Percentiles rank a stretch among this genome's conserved stretches.
phyloP scores from a whole-genome alignment of 2,888 invertebrate genomes.

The Augiades crinisus region DNA sequence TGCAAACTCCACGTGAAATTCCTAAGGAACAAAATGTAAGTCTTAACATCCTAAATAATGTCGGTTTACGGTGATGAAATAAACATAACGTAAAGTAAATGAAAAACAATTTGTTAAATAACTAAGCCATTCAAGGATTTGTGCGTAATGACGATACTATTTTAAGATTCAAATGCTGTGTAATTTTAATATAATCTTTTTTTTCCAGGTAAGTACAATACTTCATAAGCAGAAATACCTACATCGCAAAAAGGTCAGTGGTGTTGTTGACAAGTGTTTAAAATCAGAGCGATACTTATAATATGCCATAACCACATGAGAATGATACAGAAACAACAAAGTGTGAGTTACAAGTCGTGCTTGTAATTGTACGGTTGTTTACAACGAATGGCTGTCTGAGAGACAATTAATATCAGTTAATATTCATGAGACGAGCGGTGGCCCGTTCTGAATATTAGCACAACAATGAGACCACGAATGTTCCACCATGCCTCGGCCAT shows the following conservation, averaged over 20 bases:
- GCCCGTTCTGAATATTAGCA: slow-evolving; percentile 61
- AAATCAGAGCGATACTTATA: slow-evolving; percentile 6
- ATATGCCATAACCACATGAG: neutral
- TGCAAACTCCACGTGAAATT: too few species aligned
- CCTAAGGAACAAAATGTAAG: too few species aligned
- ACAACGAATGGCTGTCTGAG: slow-evolving; percentile 51
- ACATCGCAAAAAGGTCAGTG: slow-evolving; percentile 9
- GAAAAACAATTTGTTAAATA: too few species aligned
- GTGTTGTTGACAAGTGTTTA: slow-evolving; percentile 1
- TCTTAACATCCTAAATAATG: too few species aligned
- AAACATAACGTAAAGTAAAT: too few species aligned
- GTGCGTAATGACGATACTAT: too few species aligned
- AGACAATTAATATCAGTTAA: slow-evolving; percentile 69
- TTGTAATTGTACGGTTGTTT: slow-evolving; percentile 51
- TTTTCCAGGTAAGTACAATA: slow-evolving; percentile 14
- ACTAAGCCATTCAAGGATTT: too few species aligned
- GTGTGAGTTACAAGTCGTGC: slow-evolving; percentile 40
- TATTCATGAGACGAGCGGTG: slow-evolving; percentile 70
- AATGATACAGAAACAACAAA: slow-evolving; percentile 15
- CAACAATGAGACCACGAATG: slow-evolving; percentile 63
- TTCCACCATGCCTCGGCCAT: slow-evolving; percentile 60
- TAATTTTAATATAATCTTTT: neutral
- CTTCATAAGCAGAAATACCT: too few species aligned
- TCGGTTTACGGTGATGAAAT: too few species aligned
- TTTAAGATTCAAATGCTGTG: too few species aligned